A percentile compares a stretch with the other conserved stretches of the same genome.
Conservation (phyloP, 2,888 invertebrate species). For the Callinectes sapidus region DNA sequence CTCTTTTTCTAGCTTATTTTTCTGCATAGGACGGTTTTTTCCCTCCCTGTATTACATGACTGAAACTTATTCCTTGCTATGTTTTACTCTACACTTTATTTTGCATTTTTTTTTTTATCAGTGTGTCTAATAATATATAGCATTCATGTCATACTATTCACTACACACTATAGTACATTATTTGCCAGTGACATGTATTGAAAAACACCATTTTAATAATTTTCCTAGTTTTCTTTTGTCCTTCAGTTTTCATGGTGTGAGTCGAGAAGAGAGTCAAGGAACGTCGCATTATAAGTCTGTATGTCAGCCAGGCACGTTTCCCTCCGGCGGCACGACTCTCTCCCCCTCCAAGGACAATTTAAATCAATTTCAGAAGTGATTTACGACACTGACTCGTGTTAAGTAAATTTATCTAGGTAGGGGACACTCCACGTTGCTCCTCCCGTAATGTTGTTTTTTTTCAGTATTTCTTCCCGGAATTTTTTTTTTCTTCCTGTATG, state of each 20-base stretch:
- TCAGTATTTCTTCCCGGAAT: no score
- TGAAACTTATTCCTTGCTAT: neutral
- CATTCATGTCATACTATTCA: no score
- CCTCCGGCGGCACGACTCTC: neutral
- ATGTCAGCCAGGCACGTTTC: neutral
- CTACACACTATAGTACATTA: no score
- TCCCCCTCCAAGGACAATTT: conserved; percentile 52
- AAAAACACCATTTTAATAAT: neutral
- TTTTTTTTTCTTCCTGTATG: neutral
- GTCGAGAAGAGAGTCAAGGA: neutral
- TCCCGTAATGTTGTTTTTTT: conserved; percentile 30
- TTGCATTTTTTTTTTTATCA: neutral
- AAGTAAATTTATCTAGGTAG: conserved; percentile 60
- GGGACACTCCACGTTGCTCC: conserved; percentile 30
- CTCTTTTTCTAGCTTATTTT: neutral
- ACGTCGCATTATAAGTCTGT: neutral
- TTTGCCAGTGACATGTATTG: neutral
- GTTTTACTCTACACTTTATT: neutral
- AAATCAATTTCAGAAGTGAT: conserved; percentile 65
- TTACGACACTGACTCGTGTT: conserved; percentile 53
- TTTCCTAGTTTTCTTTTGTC: neutral
- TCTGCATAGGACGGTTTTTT: neutral
- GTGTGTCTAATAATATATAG: neutral
- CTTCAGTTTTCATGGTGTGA: neutral
- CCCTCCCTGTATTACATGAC: neutral